Base-by-base conservation (phyloP, 2,888 invertebrate genomes). In the Torymus texanus region DNA sequence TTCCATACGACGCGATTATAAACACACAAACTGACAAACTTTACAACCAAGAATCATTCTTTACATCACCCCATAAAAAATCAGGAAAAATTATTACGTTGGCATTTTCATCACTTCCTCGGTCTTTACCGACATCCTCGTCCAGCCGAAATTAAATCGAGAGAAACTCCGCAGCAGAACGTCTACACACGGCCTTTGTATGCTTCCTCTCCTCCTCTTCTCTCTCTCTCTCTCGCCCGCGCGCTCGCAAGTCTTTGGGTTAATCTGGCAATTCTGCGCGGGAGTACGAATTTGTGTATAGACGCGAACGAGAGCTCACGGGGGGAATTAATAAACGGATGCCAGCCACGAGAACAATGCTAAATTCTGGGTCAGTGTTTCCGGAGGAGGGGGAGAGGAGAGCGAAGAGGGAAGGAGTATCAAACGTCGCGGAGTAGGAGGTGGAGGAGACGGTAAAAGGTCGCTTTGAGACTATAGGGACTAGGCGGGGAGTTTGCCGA, bases 291-390 rank as follows among this genome's bases (percentile, higher is more conserved):
- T 67, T 67, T 53, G 29, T 13, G 62, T 51, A 72, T 53, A 53
- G 51, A 24, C 55, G 63, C 14, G 63, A 10, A 14, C 11, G 41
- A 11, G 24, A 2, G 14, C 4, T 41, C 41, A 41, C n/a, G 24
- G 75, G 5, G 63, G 62, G 62, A 70, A 76, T 76, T 76, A 76
- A 76, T 70, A 70, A 76, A 63, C 75, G 63, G 75, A 62, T 56
- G 63, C 56, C 56, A 24, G 67, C 29, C 50, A 50, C 16, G 68
- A 59, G 75, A 76, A 63, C 75, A 76, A 76, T 76, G 68, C 75
- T 18, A 61, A 50, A 76, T 76, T 75, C 68, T 75, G 62, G 75
- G 75, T 68, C 68, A 75, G 62, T 59, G 41, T 70, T 41, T 41
- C 41, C 41, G 41, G 41, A 41, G 41, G 41, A 8, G 41, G 5